Conservation (phyloP, 2,113 vertebrate species). For the Gnathonemus echidnorhynchus region DNA sequence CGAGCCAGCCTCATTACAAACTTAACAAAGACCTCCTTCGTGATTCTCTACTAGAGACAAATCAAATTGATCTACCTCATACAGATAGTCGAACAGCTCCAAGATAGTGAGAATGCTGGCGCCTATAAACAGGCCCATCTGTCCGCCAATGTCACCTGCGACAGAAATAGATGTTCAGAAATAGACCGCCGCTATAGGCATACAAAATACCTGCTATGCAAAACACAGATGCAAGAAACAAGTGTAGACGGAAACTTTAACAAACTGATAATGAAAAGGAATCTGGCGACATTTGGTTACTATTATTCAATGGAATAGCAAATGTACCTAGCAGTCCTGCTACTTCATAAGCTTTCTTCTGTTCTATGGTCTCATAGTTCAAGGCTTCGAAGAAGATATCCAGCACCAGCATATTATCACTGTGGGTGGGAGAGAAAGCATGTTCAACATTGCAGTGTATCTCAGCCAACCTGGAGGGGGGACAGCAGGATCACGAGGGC, state of each 20-base stretch:
- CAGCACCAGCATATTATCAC: slow-evolving; percentile 92
- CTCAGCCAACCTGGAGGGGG: neutral
- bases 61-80: slow-evolving; percentile 65
- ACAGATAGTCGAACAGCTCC: slow-evolving; percentile 86
- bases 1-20: neutral
- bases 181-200: neutral
- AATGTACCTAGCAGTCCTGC: slow-evolving; percentile 83
- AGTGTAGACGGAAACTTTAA: neutral
- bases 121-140: slow-evolving; percentile 92
- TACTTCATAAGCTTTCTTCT: slow-evolving; percentile 97
- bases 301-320: neutral
- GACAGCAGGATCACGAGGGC: neutral
- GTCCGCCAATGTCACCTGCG: slow-evolving; percentile 83
- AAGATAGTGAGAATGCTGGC: slow-evolving; percentile 88
- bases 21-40: neutral
- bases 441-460: neutral
- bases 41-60: neutral
- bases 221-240: neutral
- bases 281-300: neutral
- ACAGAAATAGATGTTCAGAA: slow-evolving; percentile 1
- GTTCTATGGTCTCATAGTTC: slow-evolving; percentile 85
- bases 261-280: neutral
- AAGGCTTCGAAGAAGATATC: slow-evolving; percentile 70
- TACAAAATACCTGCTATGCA: neutral
- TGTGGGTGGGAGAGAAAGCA: slow-evolving; percentile 42